Evolutionary conservation across 2,888 invertebrate species (phyloP), one percentile per base, ranked within the genome.

Genomic region (Taphrorychus bicolor): DNA sequence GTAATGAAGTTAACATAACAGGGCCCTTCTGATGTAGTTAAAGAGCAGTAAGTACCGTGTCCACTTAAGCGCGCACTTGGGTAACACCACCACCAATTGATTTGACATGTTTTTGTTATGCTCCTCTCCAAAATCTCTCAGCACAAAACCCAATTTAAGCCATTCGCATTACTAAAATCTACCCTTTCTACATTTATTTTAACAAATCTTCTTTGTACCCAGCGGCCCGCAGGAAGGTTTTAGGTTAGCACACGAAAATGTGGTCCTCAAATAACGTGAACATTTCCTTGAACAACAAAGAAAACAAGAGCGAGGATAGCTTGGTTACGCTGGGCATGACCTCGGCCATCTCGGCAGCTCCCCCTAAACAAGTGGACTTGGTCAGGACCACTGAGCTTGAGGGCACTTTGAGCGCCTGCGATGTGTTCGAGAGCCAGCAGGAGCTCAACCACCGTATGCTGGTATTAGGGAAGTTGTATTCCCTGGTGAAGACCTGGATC

Each of bases 401-500:
- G 75, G 90, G 91, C 63, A 87, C 90, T 9, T 84, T 97, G 0
- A 86, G 89, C 73, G 94, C 94, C 0, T 94, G 89, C 80, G 94
- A 92, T 75, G 94, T 97, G 52, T 96, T 95, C 80, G 97, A 97
- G 84, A 89, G 91, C 0, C 94, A 95, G 72, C 89, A 89, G 70
- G 97, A 97, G 81, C 86, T 97, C 76, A 92, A 93, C 79, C 95
- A 97, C 81, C 88, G 95, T 72, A 92, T 93, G 91, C 90, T 92
- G 76, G 91, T 92, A 69, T 83, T 92, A 69, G 91, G 91, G 42
- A 93, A 95, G 78, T 83, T 99, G 65, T 97, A 98, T 83, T 86
- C 90, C 3, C 85, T 99, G 52, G 97, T 98, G 9, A 92, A 95
- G 74, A 89, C 93, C 78, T 99, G 98, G 98, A 97, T 99, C 71